Conservation (phyloP, 1,140 invertebrate genomes). For the Lepeophtheirus salmonis region DNA sequence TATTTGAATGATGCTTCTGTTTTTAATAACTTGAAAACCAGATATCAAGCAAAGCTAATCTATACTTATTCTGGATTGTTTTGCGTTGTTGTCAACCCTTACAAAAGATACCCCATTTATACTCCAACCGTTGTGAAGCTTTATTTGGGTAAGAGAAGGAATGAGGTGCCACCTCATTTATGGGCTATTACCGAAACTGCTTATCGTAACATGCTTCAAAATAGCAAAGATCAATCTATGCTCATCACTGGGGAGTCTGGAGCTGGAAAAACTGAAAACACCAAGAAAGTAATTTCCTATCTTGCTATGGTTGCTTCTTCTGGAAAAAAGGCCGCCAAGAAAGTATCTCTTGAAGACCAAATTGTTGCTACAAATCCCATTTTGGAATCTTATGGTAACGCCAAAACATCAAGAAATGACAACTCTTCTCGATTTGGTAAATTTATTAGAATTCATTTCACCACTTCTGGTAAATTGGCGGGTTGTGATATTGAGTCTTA, state of each 20-base stretch:
- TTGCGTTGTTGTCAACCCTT: too few relatives aligned
- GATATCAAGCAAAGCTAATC: conserved; percentile 93
- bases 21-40: conserved; percentile 91
- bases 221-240: conserved; percentile 95
- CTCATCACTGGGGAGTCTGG: conserved; percentile 78
- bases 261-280: too few relatives aligned
- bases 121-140: conserved; percentile 83
- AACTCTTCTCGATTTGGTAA: conserved; percentile 57
- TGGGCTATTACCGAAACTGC: conserved; percentile 99
- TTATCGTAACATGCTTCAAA: conserved; percentile 98
- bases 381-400: background rate
- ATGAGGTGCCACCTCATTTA: conserved; percentile 97
- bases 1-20: conserved; percentile 97
- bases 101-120: conserved; percentile 93
- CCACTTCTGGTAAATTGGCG: conserved; percentile 93
- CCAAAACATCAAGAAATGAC: too few relatives aligned
- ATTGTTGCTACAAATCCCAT: background rate
- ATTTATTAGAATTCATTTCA: conserved; percentile 99
- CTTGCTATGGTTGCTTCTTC: too few relatives aligned
- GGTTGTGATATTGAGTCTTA: too few relatives aligned
- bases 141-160: conserved; percentile 96
- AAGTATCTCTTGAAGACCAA: too few relatives aligned
- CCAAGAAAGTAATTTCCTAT: too few relatives aligned
- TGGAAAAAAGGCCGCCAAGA: conserved; percentile 29
- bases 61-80: conserved; percentile 43